Evolutionary conservation across 2,113 vertebrate species (phyloP), one percentile per base, ranked within the genome.

Genomic region (Syngnathus scovelli): DNA sequence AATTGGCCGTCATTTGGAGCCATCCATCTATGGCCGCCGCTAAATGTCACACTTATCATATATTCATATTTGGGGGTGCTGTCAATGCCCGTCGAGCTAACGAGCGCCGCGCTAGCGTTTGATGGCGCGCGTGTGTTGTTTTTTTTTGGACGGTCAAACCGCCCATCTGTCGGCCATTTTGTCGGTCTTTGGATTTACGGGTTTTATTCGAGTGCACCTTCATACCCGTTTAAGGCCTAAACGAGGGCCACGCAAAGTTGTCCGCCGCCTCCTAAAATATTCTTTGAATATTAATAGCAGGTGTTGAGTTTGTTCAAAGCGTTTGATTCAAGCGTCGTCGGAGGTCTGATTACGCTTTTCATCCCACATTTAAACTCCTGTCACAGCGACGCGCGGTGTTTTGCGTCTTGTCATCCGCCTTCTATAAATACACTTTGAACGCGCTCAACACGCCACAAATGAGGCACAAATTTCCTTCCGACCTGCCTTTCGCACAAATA

Each of bases 41-140:
- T 60, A 81, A 87, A 88, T 87, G 85, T 85, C 87, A 85, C 19
- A 69, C 69, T 83, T 78, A 81, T 82, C 79, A 83, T 82, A 72
- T 78, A 86, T 87, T 86, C 78, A 81, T 72, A 85, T 82, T 84
- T 66, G 2, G 9, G 60, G 27, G 16, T 6, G 60, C 56, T 66
- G 72, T 66, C 64, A 38, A 59, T 49, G 72, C 62, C 58, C 7
- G 39, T 39, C 69, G 49, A n/a, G 63, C 46, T 78, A 82, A 82
- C 69, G 75, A 76, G 62, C 0, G 18, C 0, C 18, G 46, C 48
- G 71, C 73, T 27, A 4, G 37, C 1, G 11, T 16, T 37, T 1
- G 41, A 23, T 39, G 37, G 6, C 27, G 43, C 12, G 43, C 12
- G 43, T 15, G 43, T 44, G 43, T 44, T 10, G 11, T 37, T 64